Evolutionary conservation across 2,888 invertebrate species (phyloP).

Genomic region (Gortyna flavago): DNA sequence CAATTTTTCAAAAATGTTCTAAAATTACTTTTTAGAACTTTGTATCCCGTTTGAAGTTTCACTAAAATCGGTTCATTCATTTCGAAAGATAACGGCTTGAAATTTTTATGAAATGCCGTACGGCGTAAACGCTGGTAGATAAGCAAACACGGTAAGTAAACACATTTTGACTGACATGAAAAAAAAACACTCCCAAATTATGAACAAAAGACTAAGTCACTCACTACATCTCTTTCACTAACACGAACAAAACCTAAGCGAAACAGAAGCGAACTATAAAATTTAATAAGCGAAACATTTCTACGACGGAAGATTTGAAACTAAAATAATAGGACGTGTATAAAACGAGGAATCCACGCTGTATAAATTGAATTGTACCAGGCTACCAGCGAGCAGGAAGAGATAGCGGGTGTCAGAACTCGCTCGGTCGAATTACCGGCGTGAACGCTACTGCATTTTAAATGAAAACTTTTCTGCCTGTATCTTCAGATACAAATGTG

Average conservation of each 20-base stretch:
- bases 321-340: conserved; percentile 63
- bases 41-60: too few species aligned
- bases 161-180: too few species aligned
- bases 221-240: background rate
- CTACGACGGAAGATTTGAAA: conserved; percentile 62
- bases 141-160: too few species aligned
- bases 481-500: conserved; percentile 12
- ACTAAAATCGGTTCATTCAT: too few species aligned
- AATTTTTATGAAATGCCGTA: too few species aligned
- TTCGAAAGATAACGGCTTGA: too few species aligned
- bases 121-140: too few species aligned
- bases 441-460: conserved; percentile 61
- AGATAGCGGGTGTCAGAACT: conserved; percentile 60
- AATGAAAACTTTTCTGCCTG: conserved; percentile 58
- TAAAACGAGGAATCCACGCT: conserved; percentile 59
- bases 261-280: conserved; percentile 16
- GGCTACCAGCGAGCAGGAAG: conserved; percentile 45
- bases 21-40: too few species aligned
- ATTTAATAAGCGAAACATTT: conserved; percentile 53
- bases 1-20: too few species aligned
- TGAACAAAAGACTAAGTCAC: background rate
- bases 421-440: conserved; percentile 53
- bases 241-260: background rate
- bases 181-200: too few species aligned
- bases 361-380: conserved; percentile 67